Evolutionary conservation across 2,797 vertebrate species (phyloP).

Genomic region (Thalassophryne amazonica): DNA sequence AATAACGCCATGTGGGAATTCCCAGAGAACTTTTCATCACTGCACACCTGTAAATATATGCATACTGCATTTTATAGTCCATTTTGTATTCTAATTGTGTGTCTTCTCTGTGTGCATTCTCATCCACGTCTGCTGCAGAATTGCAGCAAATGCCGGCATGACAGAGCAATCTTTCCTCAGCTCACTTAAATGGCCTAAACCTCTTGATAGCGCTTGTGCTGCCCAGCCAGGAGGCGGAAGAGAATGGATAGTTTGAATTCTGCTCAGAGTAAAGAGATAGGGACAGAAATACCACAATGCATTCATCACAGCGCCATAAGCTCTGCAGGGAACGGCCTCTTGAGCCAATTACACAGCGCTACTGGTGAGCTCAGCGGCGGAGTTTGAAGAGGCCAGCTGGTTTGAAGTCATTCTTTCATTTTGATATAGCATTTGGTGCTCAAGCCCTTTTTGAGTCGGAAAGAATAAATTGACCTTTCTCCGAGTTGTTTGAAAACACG

Average conservation of each 20-base stretch:
- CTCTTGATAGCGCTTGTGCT: constrained; percentile 3
- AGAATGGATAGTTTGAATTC: constrained; percentile 23
- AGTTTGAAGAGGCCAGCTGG: constrained; percentile 5
- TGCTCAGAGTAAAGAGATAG: background rate
- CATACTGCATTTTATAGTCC: no score
- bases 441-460: background rate
- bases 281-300: constrained; percentile 26
- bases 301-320: constrained; percentile 30
- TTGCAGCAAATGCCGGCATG: background rate
- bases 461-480: no score
- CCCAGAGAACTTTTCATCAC: no score
- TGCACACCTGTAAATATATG: no score
- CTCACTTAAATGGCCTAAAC: constrained; percentile 8
- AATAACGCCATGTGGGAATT: no score
- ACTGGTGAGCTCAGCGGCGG: constrained; percentile 2
- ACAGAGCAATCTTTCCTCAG: constrained; percentile 17
- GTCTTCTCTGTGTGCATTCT: constrained; percentile 8
- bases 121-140: constrained; percentile 14
- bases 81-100: background rate
- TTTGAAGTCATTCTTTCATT: constrained; percentile 27
- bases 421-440: background rate
- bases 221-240: background rate
- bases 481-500: no score
- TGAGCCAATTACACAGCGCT: constrained; percentile 12
- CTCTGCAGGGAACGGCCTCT: constrained; percentile 31